These are phyloP conservation scores for Typhlichthys subterraneus DNA, from an alignment of 2,797 vertebrate genomes.

Conservation along the genomic window DNA sequence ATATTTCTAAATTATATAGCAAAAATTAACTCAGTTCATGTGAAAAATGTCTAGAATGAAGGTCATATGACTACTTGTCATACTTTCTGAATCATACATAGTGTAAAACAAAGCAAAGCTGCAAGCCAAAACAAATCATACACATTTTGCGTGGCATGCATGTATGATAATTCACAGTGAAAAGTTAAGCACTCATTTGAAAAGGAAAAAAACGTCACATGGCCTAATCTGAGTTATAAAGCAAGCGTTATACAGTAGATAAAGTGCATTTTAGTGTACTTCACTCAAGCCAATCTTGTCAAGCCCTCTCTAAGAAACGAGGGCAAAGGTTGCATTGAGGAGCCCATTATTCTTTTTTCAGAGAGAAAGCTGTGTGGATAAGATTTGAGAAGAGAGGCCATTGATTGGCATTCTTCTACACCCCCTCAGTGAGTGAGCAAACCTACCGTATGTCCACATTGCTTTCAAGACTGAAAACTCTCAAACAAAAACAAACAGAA, in stretches of 20 bases:
- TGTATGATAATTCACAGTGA: too few relatives aligned
- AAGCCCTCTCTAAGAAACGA: neutral
- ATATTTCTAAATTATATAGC: neutral
- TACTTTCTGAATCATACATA: conserved; percentile 6
- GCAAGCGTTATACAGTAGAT: conserved; percentile 4
- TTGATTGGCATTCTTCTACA: too few relatives aligned
- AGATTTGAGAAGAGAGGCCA: too few relatives aligned
- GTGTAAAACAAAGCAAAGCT: conserved; percentile 14
- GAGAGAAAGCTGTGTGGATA: too few relatives aligned
- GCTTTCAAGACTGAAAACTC: too few relatives aligned
- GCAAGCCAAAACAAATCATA: neutral
- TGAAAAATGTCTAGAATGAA: neutral
- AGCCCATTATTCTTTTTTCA: conserved; percentile 8
- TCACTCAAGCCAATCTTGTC: conserved; percentile 3
- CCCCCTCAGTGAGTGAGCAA: too few relatives aligned
- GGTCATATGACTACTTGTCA: neutral
- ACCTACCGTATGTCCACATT: too few relatives aligned
- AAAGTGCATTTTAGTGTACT: neutral
- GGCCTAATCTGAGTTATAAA: conserved; percentile 17
- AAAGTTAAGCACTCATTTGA: too few relatives aligned
- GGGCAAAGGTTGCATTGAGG: conserved; percentile 11
- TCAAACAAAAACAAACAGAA: too few relatives aligned
- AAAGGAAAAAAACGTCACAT: neutral
- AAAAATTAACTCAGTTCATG: neutral
- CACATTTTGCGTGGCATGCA: neutral